phyloP scores from a whole-genome alignment of 2,888 invertebrate genomes.

The Silvanus unidentatus region DNA sequence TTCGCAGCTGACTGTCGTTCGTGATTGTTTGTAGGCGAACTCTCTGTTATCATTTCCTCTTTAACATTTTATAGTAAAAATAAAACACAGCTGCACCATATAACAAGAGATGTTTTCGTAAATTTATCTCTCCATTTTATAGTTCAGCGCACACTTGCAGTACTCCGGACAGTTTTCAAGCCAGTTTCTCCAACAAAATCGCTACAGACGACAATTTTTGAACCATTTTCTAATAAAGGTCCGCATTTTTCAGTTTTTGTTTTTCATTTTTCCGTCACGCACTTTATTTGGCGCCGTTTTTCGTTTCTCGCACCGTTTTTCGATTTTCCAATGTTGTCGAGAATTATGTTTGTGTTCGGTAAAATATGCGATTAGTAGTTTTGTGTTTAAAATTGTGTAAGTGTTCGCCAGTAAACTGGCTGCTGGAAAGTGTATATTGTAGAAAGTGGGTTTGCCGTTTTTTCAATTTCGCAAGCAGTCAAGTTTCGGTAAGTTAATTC shows the following conservation, averaged over 20 bases:
- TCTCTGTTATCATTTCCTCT: constrained; percentile 29
- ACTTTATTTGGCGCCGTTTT: constrained; percentile 9
- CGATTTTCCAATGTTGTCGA: constrained; percentile 12
- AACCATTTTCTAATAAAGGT: too few species aligned
- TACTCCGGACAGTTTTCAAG: too few species aligned
- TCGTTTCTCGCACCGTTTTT: constrained; percentile 9
- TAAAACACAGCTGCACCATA: too few species aligned
- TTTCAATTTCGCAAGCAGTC: constrained; percentile 39
- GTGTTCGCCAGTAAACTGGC: constrained; percentile 33
- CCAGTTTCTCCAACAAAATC: too few species aligned
- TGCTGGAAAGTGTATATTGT: constrained; percentile 42
- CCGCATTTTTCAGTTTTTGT: too few species aligned
- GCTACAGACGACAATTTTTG: too few species aligned
- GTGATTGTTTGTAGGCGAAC: constrained; percentile 34
- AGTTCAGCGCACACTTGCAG: too few species aligned
- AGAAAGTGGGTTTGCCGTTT: constrained; percentile 44
- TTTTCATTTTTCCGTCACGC: too few species aligned
- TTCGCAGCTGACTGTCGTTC: constrained; percentile 39
- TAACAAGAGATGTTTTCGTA: constrained; percentile 37
- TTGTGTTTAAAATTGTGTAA: constrained; percentile 41
- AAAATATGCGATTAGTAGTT: constrained; percentile 39
- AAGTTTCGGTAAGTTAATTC: constrained; percentile 36
- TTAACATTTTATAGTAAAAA: constrained; percentile 9
- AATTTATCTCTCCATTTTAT: constrained; percentile 6
- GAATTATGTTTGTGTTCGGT: constrained; percentile 27